Evolutionary conservation across 2,113 vertebrate genomes (phyloP), one percentile per base, ranked within the genome.

Genomic region (Callocephalon fimbriatum): DNA sequence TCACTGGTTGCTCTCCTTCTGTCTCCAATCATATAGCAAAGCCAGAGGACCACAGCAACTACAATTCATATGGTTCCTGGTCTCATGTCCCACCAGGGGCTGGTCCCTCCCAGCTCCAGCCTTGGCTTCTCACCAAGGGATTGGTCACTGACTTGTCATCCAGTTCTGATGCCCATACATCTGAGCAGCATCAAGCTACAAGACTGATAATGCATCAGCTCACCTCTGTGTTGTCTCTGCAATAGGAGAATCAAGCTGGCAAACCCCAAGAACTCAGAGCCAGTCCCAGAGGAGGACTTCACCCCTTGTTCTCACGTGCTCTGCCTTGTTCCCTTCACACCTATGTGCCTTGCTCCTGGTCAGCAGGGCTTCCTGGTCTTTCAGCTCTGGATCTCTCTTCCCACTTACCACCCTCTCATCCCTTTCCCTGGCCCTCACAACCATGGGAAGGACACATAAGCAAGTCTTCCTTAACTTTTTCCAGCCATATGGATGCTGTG

Each of bases 341-440:
- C 9, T 35, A 31, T 6, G 3, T 45, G 31, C 42, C 61, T 79
- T 38, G 7, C 8, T 47, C 18, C 18, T 0, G 1, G 2, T 16
- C 31, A 38, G 35, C 35, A 71, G 31, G 21, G 6, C n/a, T 48
- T 75, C 26, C 50, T 40, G 19, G 1, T 37, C 26, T 40, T 70
- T 56, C 53, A 66, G 29, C 7, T 72, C 44, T 38, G n/a, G 10
- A 7, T 47, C 6, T 75, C 22, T 78, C 27, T 78, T 85, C 22
- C 18, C 32, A 19, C 26, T 51, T 66, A 18, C 5, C 15, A 44
- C 12, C 4, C 21, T 80, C 9, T 7, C 50, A 32, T 20, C 32
- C 20, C 16, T 56, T 42, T 77, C n/a, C 71, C 37, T 63, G 19
- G 17, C 13, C 32, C 31, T 61, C n/a, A 14, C 7, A 15, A 59